Evolutionary conservation across 2,888 invertebrate genomes (phyloP), one percentile per base, ranked within the genome.

Genomic region (Axea sp.): DNA sequence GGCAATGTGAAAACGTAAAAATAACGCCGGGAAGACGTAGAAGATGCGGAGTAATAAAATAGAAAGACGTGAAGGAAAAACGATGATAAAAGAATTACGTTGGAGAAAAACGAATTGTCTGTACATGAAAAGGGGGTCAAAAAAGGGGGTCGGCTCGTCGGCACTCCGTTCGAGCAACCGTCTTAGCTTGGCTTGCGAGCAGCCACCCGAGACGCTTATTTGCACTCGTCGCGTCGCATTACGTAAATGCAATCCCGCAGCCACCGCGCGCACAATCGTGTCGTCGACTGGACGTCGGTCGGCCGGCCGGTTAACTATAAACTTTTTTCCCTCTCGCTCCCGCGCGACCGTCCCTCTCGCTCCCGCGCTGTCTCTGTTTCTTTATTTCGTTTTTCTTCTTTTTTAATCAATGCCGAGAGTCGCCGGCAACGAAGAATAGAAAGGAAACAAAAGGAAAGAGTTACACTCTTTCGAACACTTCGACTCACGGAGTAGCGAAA

Each of bases 201-300:
- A 64, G 74, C 74, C 67, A 64, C 59, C 55, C 73, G 59, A 65
- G 68, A 57, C 72, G 75, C 69, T 65, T 72, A 76, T 76, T 76
- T 76, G 71, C 76, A 76, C 73, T 69, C 75, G 76, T 72, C 76
- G 74, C 76, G 62, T 76, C 71, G 45, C 72, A 65, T 75, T 76
- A 76, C 76, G 75, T 76, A 75, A 76, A 73, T 69, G 75, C 75
- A 67, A 65, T 68, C 33, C 64, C 69, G 65, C 65, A 69, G 64
- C 51, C 64, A 53, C 60, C 53, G 65, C 62, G 67, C 67, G 47
- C 72, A 57, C 67, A 62, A 68, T 47, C 65, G 62, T 64, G 62
- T 74, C 62, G 62, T 67, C 76, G 76, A 74, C 71, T 71, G 59
- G 60, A 67, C 49, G 64, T 45, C 68, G 72, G 37, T 57, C 60